Conservation (phyloP, 2,888 invertebrate genomes). For the Cabera pusaria region DNA sequence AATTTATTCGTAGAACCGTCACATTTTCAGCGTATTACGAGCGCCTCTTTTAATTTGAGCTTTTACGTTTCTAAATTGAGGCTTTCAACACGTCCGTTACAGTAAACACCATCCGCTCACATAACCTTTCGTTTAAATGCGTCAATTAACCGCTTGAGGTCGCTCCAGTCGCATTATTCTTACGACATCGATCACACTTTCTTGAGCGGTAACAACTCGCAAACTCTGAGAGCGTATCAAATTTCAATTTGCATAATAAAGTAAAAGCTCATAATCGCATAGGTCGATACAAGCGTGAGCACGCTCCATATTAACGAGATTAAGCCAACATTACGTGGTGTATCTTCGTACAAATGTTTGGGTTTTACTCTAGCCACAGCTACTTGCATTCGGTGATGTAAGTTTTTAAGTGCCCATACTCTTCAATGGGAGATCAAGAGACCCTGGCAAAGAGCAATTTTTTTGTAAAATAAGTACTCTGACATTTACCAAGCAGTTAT, state of each 20-base stretch:
- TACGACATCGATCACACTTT: conserved; percentile 39
- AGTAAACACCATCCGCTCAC: conserved; percentile 27
- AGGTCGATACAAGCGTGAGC: conserved; percentile 58
- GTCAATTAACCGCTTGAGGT: conserved; percentile 39
- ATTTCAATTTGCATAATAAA: conserved; percentile 71
- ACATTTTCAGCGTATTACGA: conserved; percentile 17
- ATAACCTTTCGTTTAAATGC: conserved; percentile 33
- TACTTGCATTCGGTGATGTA: conserved; percentile 16
- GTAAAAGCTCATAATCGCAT: conserved; percentile 67
- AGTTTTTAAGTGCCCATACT: conserved; percentile 14
- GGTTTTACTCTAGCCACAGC: conserved; percentile 21
- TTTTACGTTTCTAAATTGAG: conserved; percentile 27
- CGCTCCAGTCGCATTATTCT: conserved; percentile 40
- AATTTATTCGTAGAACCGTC: conserved; percentile 10
- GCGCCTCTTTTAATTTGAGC: conserved; percentile 22
- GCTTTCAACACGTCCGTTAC: conserved; percentile 26
- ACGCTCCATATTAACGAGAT: conserved; percentile 63
- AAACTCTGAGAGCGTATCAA: conserved; percentile 62
- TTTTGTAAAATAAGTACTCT: too few relatives aligned
- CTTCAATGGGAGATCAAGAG: too few relatives aligned
- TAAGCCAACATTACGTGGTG: conserved; percentile 68
- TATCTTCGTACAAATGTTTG: conserved; percentile 53
- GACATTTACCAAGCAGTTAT: too few relatives aligned
- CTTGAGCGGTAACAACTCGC: conserved; percentile 46
- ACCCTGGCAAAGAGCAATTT: too few relatives aligned